A percentile compares a stretch with the other conserved stretches of the same genome.
These are phyloP conservation scores for Cheilinus undulatus DNA, from an alignment of 2,113 vertebrate genomes.

Conservation along the genomic window DNA sequence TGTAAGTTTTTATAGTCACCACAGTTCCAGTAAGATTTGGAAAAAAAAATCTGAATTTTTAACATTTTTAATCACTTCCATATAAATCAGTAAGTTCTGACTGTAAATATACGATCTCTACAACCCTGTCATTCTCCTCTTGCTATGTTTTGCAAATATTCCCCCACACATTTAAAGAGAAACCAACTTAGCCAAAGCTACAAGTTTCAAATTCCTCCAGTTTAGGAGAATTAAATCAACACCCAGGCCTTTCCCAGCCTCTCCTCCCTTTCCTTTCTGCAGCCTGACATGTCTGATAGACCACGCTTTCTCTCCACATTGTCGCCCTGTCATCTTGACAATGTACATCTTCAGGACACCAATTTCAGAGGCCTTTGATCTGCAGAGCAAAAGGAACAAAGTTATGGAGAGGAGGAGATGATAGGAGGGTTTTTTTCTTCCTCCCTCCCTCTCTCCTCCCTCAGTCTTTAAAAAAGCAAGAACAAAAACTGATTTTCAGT, in stretches of 20 bases:
- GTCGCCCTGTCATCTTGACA: conserved; percentile 90
- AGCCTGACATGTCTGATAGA: conserved; percentile 90
- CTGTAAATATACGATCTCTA: neutral
- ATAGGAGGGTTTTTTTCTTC: conserved; percentile 75
- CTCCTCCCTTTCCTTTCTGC: conserved; percentile 79
- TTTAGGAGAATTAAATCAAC: conserved; percentile 74
- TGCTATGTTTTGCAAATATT: conserved; percentile 15
- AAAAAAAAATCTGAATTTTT: neutral
- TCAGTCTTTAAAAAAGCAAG: conserved; percentile 46
- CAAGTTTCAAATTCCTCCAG: conserved; percentile 70
- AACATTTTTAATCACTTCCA: neutral
- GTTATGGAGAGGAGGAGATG: conserved; percentile 87
- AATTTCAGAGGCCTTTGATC: conserved; percentile 91
- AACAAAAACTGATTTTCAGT: conserved; percentile 63
- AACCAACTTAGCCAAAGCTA: conserved; percentile 34
- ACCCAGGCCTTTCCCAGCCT: conserved; percentile 68
- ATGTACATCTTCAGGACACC: conserved; percentile 89
- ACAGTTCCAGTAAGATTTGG: neutral
- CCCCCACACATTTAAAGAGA: conserved; percentile 24
- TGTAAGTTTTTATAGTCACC: neutral
- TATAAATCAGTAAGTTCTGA: neutral
- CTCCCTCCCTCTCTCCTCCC: neutral
- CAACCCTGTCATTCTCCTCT: conserved; percentile 6
- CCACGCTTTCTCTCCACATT: conserved; percentile 88
- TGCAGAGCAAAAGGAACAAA: conserved; percentile 92